Conservation (phyloP, 2,113 vertebrate genomes). For the Coregonus clupeaformis region DNA sequence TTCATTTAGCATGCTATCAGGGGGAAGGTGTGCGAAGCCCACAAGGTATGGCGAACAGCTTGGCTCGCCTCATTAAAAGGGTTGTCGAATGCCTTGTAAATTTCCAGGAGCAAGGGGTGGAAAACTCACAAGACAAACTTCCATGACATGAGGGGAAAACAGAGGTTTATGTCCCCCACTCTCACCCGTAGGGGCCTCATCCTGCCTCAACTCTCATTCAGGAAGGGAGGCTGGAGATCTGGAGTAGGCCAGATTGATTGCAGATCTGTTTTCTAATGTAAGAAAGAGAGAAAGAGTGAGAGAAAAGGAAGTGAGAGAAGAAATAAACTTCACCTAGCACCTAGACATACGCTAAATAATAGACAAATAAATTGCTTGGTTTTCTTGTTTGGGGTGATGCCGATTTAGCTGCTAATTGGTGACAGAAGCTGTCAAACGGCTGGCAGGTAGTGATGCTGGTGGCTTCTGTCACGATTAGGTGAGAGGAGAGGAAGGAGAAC, state of each 20-base stretch:
- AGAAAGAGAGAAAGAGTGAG: slow-evolving; percentile 16
- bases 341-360: slow-evolving; percentile 74
- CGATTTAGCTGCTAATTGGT: slow-evolving; percentile 99
- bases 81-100: slow-evolving; percentile 67
- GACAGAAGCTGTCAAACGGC: slow-evolving; percentile 99
- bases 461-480: slow-evolving; percentile 92
- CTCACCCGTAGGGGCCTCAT: slow-evolving; percentile 81
- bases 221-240: slow-evolving; percentile 44
- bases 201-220: slow-evolving; percentile 54
- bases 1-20: slow-evolving; percentile 96
- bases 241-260: slow-evolving; percentile 73
- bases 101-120: slow-evolving; percentile 54
- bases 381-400: slow-evolving; percentile 91
- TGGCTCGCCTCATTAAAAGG: slow-evolving; percentile 71
- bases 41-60: slow-evolving; percentile 55
- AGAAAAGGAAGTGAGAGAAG: slow-evolving; percentile 41
- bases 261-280: slow-evolving; percentile 80
- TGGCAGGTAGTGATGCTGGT: slow-evolving; percentile 90
- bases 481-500: slow-evolving; percentile 67
- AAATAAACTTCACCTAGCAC: slow-evolving; percentile 38
- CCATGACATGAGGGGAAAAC: slow-evolving; percentile 77
- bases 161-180: slow-evolving; percentile 78
- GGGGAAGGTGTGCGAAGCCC: slow-evolving; percentile 51
- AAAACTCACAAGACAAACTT: slow-evolving; percentile 89
- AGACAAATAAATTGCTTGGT: slow-evolving; percentile 75